Base-by-base conservation (phyloP, 1,140 invertebrate genomes). In the Drosophila kanapiae region DNA sequence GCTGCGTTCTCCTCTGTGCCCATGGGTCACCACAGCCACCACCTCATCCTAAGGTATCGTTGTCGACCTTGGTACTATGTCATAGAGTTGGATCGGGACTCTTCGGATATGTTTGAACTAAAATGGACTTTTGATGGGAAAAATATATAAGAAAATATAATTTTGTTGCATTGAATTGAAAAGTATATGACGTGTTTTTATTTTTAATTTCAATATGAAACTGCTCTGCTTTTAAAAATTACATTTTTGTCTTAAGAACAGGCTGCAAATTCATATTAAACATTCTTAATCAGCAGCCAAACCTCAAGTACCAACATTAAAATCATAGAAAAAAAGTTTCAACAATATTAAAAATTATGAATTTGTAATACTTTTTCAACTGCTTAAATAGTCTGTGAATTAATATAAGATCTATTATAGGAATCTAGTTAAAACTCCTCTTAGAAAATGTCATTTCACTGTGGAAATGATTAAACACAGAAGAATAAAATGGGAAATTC, bases 1-100 rank as follows among this genome's bases (percentile, higher is more conserved):
- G 29, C 3, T 67, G 35, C 62, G 8, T 5, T 67, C 65, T 4
- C 62, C 62, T 1, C 0, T 35, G 14, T 68, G 65, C 35, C 65
- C 65, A 33, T 68, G 35, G 45, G 4, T 18, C 16, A 68, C 65
- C 27, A 27, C 16, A 13, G 29, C 45, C 14, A 27, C 27, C 1
- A 2, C 43, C 0, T 0, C 23, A 4, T 0, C 27, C 6, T 43
- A 16, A 63, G 13, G 27, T n/a, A 29, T 14, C 7, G 7, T 23
- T 8, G 51, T 8, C 16, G 6, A 13, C 31, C 16, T 14, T 37
- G 4, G 16, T 18, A 53, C 14, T 38, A 38, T 14, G 13, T 13
- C 37, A 38, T 38, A 13, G 14, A 13, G 31, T 18, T 53, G 16
- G 51, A 35, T 35, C 6, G 51, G 51, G 31, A 37, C 35, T 35